A percentile compares a stretch with the other conserved stretches of the same genome.
Evolutionary conservation across 1,140 invertebrate species (phyloP).

Genomic region (Wasmannia auropunctata): DNA sequence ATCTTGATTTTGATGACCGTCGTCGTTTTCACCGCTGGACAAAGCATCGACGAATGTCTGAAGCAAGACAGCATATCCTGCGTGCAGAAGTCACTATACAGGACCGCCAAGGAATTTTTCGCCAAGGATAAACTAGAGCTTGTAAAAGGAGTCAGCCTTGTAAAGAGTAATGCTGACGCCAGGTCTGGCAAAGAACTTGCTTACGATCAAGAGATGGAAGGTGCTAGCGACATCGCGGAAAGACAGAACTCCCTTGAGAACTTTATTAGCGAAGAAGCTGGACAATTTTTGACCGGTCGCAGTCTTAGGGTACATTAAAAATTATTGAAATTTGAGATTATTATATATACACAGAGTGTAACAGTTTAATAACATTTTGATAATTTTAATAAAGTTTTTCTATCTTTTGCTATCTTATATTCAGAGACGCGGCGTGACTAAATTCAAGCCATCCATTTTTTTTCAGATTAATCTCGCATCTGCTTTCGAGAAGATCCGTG

Average conservation of each 20-base stretch:
- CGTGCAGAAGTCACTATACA: constrained; percentile 87
- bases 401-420: not conserved
- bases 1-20: constrained; percentile 71
- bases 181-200: constrained; percentile 82
- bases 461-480: constrained; percentile 85
- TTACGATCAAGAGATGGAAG: constrained; percentile 84
- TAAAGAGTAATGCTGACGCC: constrained; percentile 83
- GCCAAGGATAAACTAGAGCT: constrained; percentile 87
- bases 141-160: constrained; percentile 86
- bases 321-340: not conserved
- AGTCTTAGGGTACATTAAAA: constrained; percentile 82
- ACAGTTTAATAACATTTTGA: not conserved
- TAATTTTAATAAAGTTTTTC: not conserved
- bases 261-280: constrained; percentile 86
- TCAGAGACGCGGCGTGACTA: not conserved
- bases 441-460: not conserved
- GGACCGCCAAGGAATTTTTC: constrained; percentile 88
- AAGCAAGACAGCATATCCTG: constrained; percentile 89
- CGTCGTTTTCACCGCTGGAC: constrained; percentile 73
- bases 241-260: constrained; percentile 87
- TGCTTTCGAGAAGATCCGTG: constrained; percentile 82
- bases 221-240: constrained; percentile 84
- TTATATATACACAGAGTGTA: not conserved
- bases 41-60: constrained; percentile 86
- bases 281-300: constrained; percentile 87